Evolutionary conservation across 2,888 invertebrate species (phyloP), one percentile per base, ranked within the genome.

Genomic region (Drosophila siamana): DNA sequence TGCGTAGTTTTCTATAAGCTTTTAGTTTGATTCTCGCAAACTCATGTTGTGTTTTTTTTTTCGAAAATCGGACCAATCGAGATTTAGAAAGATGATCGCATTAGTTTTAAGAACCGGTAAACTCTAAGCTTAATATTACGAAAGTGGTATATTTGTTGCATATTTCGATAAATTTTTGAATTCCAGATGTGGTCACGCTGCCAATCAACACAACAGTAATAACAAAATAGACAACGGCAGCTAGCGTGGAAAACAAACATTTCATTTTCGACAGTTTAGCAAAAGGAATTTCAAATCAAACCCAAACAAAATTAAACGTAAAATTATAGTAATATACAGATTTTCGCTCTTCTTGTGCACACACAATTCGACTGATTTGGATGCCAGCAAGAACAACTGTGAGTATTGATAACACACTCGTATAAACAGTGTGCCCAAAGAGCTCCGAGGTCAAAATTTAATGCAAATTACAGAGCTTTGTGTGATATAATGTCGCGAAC

Each of bases 401-500:
- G 19, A 62, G 71, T 67, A 40, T 44, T 44, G 28, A 26, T 15
- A 30, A 36, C 0, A 15, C 5, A 4, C 33, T 4, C 11, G n/a
- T n/a, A 11, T 11, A 24, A 11, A 33, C n/a, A 43, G 62, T 66
- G 66, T 70, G 61, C 46, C 61, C 60, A 41, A 40, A 11, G 40
- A 43, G 24, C 51, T n/a, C 19, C 19, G 52, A 36, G 33, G 36
- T 41, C 51, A 19, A 19, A 30, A 64, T 57, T 46, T 51, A 28
- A 28, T 28, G 76, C 56, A 15, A 57, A 62, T 66, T 63, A 66
- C 64, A 73, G 69, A 68, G 56, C 65, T 59, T 72, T 73, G 47
- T 86, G 86, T 86, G 86, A 87, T 87, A 87, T 85, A 87, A 85
- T 80, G 85, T 87, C 88, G 47, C 86, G 86, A n/a, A 52, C 87